Conservation (phyloP, 2,888 invertebrate genomes). For the Mellilla xanthometata region DNA sequence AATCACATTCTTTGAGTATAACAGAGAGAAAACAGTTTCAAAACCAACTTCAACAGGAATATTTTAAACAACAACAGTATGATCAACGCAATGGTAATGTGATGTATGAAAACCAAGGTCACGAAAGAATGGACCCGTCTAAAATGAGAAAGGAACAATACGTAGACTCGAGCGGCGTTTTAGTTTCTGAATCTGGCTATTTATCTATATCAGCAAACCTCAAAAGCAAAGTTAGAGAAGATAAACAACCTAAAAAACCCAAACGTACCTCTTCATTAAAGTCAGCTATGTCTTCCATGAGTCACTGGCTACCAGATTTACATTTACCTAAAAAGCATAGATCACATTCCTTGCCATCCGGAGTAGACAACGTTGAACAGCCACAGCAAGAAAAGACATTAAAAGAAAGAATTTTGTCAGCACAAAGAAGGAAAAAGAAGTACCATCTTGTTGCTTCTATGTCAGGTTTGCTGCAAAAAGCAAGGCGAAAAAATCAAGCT, state of each 20-base stretch:
- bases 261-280: slow-evolving; percentile 89
- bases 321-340: slow-evolving; percentile 90
- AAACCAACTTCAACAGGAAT: slow-evolving; percentile 79
- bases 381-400: slow-evolving; percentile 72
- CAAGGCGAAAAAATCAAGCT: slow-evolving; percentile 85
- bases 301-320: slow-evolving; percentile 90
- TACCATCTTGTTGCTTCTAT: slow-evolving; percentile 92
- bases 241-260: slow-evolving; percentile 85
- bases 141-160: slow-evolving; percentile 70
- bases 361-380: slow-evolving; percentile 82
- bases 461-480: slow-evolving; percentile 93
- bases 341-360: slow-evolving; percentile 91
- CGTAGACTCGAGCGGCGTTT: slow-evolving; percentile 75
- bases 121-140: slow-evolving; percentile 57
- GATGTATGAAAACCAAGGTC: slow-evolving; percentile 61
- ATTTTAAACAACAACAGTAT: slow-evolving; percentile 79
- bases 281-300: slow-evolving; percentile 91
- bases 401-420: slow-evolving; percentile 72
- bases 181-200: slow-evolving; percentile 90
- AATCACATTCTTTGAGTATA: slow-evolving; percentile 83
- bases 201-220: slow-evolving; percentile 88
- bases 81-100: slow-evolving; percentile 76
- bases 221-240: slow-evolving; percentile 69
- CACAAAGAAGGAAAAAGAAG: slow-evolving; percentile 88
- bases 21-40: slow-evolving; percentile 80